A percentile compares a stretch with the other conserved stretches of the same genome.
These are phyloP conservation scores for Drosophila subpulchrella DNA, from an alignment of 1,140 invertebrate species.

Conservation along the genomic window DNA sequence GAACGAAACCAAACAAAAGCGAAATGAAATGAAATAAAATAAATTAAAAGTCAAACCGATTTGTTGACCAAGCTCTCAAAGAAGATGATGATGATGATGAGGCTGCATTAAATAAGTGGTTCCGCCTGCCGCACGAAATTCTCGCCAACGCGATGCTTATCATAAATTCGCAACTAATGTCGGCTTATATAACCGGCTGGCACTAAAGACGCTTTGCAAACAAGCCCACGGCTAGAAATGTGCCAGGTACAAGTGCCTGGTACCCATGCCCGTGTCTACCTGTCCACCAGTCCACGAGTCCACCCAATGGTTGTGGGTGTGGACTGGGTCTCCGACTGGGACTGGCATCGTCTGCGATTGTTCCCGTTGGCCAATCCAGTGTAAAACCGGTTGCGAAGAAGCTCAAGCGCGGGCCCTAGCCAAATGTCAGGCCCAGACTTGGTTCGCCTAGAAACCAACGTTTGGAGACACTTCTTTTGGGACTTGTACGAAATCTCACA, in stretches of 20 bases:
- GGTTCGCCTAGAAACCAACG: background rate
- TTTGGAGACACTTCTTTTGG: background rate
- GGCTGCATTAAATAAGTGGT: constrained; percentile 50
- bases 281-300: background rate
- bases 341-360: constrained; percentile 1
- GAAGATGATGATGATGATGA: constrained; percentile 23
- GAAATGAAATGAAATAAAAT: constrained; percentile 30
- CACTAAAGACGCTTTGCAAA: constrained; percentile 8
- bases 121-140: constrained; percentile 49
- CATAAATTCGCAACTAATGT: constrained; percentile 69
- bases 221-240: constrained; percentile 21
- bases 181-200: constrained; percentile 60
- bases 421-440: constrained; percentile 22
- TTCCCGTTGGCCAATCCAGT: background rate
- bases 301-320: constrained; percentile 11
- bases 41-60: constrained; percentile 44
- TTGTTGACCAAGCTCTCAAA: constrained; percentile 42
- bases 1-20: constrained; percentile 23
- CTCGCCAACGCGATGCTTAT: constrained; percentile 50
- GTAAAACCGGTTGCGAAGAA: constrained; percentile 26
- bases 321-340: background rate
- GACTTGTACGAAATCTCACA: background rate
- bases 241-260: background rate
- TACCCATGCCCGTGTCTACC: background rate
- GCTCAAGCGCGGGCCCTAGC: constrained; percentile 8